Evolutionary conservation across 2,113 vertebrate species (phyloP).

Genomic region (Engraulis encrasicolus): DNA sequence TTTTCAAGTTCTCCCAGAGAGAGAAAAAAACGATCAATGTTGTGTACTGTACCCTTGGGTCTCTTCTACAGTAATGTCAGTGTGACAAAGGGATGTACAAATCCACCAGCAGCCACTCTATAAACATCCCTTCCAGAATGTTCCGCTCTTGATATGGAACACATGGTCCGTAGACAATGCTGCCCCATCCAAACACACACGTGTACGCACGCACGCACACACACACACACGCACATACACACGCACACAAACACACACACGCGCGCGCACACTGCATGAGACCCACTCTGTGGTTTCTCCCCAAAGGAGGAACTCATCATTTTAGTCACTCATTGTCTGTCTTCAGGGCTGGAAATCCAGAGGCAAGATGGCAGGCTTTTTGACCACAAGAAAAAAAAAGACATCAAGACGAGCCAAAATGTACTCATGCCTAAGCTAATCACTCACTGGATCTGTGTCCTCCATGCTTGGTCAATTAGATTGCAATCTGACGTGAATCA

Average conservation of each 20-base stretch:
- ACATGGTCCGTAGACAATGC: background rate
- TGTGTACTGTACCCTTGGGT: no score
- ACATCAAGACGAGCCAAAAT: background rate
- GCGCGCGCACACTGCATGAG: no score
- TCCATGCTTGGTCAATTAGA: slow-evolving; percentile 71
- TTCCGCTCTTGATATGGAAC: background rate
- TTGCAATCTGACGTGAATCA: slow-evolving; percentile 66
- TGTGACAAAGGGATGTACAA: background rate
- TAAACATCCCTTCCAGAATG: background rate
- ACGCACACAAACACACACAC: no score
- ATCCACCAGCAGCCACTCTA: background rate
- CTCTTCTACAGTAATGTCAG: background rate
- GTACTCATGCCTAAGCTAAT: slow-evolving; percentile 49
- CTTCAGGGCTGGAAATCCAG: background rate
- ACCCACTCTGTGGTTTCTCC: slow-evolving; percentile 3
- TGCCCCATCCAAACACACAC: background rate
- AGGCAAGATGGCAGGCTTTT: background rate
- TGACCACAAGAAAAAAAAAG: background rate
- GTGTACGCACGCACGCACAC: background rate
- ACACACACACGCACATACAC: no score
- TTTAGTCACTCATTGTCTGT: background rate
- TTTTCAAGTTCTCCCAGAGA: background rate
- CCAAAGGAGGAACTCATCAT: background rate
- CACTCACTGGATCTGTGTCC: slow-evolving; percentile 52
- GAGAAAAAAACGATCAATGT: background rate